Evolutionary conservation across 1,140 invertebrate genomes (phyloP).

Genomic region (Penaeus japonicus): DNA sequence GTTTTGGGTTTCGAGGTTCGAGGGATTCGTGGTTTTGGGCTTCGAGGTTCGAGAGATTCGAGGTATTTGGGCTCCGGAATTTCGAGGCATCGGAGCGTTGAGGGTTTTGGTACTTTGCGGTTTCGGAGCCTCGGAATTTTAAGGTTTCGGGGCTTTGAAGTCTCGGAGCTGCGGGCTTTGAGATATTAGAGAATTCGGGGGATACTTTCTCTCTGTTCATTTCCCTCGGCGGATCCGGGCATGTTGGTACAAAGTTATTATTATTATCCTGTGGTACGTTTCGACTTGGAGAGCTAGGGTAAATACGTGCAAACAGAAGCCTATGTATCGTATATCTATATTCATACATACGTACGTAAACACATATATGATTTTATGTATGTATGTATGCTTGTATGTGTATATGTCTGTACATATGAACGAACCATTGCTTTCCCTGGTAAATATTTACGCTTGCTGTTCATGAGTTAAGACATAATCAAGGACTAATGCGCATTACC

Average conservation of each 20-base stretch:
- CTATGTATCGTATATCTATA: neutral
- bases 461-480: neutral
- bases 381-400: neutral
- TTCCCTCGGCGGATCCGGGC: neutral
- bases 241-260: neutral
- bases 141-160: too few relatives aligned
- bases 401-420: neutral
- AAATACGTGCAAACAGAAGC: neutral
- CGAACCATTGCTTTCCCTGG: neutral
- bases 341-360: neutral
- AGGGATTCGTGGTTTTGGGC: too few relatives aligned
- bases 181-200: too few relatives aligned
- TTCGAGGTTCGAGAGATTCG: too few relatives aligned
- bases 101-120: too few relatives aligned
- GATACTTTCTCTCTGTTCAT: too few relatives aligned
- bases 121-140: too few relatives aligned
- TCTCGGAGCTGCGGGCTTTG: too few relatives aligned
- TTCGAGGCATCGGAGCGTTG: too few relatives aligned
- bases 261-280: too few relatives aligned
- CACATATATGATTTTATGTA: neutral
- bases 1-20: too few relatives aligned
- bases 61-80: too few relatives aligned
- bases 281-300: neutral
- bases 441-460: neutral
- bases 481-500: neutral